Conservation (phyloP, 2,113 vertebrate species). For the Talpa occidentalis region DNA sequence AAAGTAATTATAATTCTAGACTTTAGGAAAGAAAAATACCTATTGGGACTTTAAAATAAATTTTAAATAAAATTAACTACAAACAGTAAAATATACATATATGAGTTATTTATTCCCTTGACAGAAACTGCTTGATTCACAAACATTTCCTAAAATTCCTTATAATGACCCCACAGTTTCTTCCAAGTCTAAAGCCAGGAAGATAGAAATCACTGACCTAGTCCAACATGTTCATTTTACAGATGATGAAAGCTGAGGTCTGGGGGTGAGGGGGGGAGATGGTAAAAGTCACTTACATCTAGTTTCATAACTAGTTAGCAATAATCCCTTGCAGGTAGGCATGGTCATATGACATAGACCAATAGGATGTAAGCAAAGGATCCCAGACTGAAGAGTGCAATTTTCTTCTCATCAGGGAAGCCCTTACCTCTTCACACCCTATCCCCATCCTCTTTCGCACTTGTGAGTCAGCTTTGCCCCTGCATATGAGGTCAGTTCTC, state of each 20-base stretch:
- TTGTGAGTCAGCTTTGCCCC: background rate
- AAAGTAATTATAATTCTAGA: background rate
- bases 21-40: background rate
- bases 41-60: background rate
- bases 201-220: background rate
- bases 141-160: background rate
- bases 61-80: conserved; percentile 4
- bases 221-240: background rate
- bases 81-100: background rate
- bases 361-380: background rate
- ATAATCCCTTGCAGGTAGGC: background rate
- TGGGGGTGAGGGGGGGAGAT: too few species aligned
- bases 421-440: background rate
- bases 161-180: background rate
- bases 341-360: background rate
- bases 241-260: background rate
- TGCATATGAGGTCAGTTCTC: background rate
- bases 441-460: background rate
- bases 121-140: background rate
- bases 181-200: background rate
- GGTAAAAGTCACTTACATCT: background rate
- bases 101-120: background rate
- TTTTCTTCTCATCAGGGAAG: background rate
- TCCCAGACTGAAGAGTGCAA: background rate
- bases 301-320: background rate